phyloP scores from a whole-genome alignment of 2,113 vertebrate genomes.

The Alosa alosa region DNA sequence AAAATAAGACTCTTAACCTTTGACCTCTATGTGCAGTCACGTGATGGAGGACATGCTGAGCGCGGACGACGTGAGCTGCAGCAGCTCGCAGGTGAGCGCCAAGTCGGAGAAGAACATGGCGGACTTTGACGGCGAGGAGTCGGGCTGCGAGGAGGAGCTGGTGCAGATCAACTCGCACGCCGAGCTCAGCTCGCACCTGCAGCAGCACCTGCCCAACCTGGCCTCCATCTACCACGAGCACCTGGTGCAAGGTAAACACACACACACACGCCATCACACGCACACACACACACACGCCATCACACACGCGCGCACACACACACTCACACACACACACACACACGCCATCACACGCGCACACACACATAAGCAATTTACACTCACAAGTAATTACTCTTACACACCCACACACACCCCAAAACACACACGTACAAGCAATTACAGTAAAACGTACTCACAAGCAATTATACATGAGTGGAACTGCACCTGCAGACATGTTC shows the following conservation, averaged over 20 bases:
- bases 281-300: not conserved
- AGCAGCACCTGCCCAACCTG: slow-evolving; percentile 97
- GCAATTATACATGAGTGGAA: no score
- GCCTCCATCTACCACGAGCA: slow-evolving; percentile 98
- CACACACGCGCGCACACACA: not conserved
- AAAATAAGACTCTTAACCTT: not conserved
- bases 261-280: not conserved
- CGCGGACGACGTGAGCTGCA: slow-evolving; percentile 97
- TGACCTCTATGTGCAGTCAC: slow-evolving; percentile 68
- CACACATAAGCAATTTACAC: no score
- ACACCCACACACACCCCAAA: no score
- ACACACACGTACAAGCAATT: not conserved
- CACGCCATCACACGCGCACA: not conserved
- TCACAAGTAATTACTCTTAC: not conserved
- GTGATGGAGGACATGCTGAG: slow-evolving; percentile 98
- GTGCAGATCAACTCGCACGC: slow-evolving; percentile 98
- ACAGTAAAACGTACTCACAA: not conserved
- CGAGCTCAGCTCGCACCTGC: slow-evolving; percentile 95
- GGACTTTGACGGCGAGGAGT: slow-evolving; percentile 98
- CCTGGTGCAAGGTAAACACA: slow-evolving; percentile 85
- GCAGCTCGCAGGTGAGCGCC: slow-evolving; percentile 98
- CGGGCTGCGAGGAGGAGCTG: slow-evolving; percentile 96
- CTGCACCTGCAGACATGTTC: no score
- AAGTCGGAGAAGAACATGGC: slow-evolving; percentile 99
- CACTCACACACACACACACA: not conserved